Conservation (phyloP, 2,797 vertebrate genomes). For the Tadarida brasiliensis region DNA sequence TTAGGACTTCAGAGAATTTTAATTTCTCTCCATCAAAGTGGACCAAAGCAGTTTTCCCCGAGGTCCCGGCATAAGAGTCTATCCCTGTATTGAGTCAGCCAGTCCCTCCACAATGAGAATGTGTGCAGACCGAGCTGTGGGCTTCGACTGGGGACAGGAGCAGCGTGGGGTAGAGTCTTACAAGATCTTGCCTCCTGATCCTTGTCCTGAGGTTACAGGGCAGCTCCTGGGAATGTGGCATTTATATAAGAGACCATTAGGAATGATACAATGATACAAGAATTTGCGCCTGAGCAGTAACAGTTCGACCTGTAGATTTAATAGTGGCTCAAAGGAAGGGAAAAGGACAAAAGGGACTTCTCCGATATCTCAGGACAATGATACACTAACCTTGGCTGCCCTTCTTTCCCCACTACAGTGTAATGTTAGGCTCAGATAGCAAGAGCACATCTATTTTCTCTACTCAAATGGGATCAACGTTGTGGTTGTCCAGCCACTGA, state of each 20-base stretch:
- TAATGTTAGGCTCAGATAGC: not conserved
- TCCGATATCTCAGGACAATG: not conserved
- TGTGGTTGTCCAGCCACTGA: not conserved
- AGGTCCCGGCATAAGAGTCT: not conserved
- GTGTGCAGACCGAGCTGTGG: not conserved
- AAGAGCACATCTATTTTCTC: not conserved
- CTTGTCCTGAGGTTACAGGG: not conserved
- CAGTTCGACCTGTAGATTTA: not conserved
- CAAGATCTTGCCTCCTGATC: not conserved
- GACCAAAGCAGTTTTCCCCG: not conserved
- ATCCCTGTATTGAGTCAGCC: not conserved
- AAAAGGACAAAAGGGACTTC: not conserved
- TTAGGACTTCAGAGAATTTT: not conserved
- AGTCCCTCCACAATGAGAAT: not conserved
- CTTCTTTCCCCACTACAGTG: not conserved
- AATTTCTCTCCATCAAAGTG: slow-evolving; percentile 11
- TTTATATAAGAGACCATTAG: not conserved
- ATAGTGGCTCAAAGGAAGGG: not conserved
- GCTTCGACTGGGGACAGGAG: not conserved
- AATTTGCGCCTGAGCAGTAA: not conserved
- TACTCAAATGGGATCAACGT: not conserved
- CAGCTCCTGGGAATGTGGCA: not conserved
- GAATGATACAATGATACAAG: not conserved
- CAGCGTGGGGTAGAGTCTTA: not conserved
- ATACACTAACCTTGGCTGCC: not conserved